A percentile compares a stretch with the other conserved stretches of the same genome.
phyloP scores from a whole-genome alignment of 1,140 invertebrate species.

The Bombus vancouverensis region DNA sequence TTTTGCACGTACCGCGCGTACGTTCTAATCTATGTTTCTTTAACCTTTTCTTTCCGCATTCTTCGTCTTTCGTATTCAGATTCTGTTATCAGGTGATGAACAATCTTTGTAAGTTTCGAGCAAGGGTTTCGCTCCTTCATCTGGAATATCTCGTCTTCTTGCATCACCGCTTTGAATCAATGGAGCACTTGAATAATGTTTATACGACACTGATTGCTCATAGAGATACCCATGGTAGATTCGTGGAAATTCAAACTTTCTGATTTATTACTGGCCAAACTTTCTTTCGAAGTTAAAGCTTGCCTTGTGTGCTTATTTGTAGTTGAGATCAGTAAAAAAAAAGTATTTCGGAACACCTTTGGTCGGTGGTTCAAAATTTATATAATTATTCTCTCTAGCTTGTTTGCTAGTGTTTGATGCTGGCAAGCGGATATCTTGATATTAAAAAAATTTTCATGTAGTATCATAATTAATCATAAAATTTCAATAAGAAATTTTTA shows the following conservation, averaged over 20 bases:
- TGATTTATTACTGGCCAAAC: slow-evolving; percentile 47
- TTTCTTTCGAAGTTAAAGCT: slow-evolving; percentile 58
- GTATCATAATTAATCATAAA: no score
- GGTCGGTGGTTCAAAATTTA: not conserved
- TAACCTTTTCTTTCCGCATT: not conserved
- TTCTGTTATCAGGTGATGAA: slow-evolving; percentile 9
- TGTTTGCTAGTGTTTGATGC: no score
- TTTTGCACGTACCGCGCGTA: not conserved
- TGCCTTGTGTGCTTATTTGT: not conserved
- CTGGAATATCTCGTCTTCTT: slow-evolving; percentile 61
- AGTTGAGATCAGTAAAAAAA: not conserved
- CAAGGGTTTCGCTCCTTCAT: slow-evolving; percentile 48
- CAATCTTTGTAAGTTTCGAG: slow-evolving; percentile 41
- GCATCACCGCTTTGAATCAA: slow-evolving; percentile 46
- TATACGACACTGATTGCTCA: slow-evolving; percentile 63
- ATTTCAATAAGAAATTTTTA: no score
- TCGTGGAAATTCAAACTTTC: slow-evolving; percentile 34
- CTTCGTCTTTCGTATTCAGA: not conserved
- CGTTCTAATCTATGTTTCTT: not conserved
- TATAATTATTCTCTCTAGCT: not conserved
- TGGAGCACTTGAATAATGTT: slow-evolving; percentile 55
- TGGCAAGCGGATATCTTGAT: no score
- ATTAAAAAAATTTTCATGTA: no score
- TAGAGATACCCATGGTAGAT: slow-evolving; percentile 48
- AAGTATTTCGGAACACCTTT: not conserved